Evolutionary conservation across 2,888 invertebrate species (phyloP), one percentile per base, ranked within the genome.

Genomic region (Venusia cambrica): DNA sequence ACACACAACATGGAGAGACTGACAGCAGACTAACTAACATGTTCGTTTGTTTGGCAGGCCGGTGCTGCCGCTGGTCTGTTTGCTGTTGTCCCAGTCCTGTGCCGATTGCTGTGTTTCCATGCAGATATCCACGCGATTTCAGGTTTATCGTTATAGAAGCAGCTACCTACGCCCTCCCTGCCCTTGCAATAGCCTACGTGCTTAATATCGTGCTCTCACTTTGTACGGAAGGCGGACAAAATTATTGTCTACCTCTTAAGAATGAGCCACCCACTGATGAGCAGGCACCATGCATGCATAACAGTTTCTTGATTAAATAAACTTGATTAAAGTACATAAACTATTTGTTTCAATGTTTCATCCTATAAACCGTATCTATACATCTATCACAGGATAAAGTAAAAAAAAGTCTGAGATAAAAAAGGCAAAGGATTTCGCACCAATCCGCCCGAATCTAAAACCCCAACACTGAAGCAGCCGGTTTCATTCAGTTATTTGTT

Each of bases 51-150:
- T 87, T 78, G 87, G 78, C 87, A 87, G 87, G 87, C 85, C 85
- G 87, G 87, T 85, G 85, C 74, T 75, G 85, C 77, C 74, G 87
- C 83, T 85, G 85, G 87, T 84, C 85, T 84, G 83, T 77, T 73
- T 80, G 83, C 84, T 79, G 84, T 75, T 81, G n/a, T n/a, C n/a
- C 81, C 85, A 79, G 85, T 80, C 62, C 81, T 74, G 81, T 81
- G 80, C 84, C 76, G 84, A 70, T 76, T 74, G 76, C 76, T 72
- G 78, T 75, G n/a, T 73, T 85, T 85, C n/a, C n/a, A n/a, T 81
- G 75, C 85, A 84, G 85, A 79, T 85, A 51, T 48, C 52, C 63
- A 48, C 62, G 62, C 64, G 64, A n/a, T n/a, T 74, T 70, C 84
- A 80, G 77, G 75, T 81, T 75, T 73, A 61, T 73, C 62, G 63